A percentile compares a stretch with the other conserved stretches of the same genome.
Conservation (phyloP, 2,113 vertebrate genomes). For the Phalacrocorax aristotelis region DNA sequence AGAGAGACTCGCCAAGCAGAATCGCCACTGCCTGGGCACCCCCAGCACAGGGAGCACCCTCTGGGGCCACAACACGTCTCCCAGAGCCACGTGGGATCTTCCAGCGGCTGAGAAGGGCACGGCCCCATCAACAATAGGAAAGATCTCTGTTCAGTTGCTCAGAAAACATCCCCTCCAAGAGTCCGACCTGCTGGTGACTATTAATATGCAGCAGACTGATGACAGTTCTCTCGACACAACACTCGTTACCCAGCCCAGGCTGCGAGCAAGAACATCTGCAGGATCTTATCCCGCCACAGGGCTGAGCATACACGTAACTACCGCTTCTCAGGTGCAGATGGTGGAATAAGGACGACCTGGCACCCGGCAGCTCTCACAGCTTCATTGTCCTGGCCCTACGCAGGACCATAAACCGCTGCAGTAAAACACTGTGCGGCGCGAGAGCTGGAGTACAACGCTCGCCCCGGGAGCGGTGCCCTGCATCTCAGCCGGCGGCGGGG, state of each 20-base stretch:
- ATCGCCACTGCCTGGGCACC: background rate
- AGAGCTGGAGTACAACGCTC: rapidly evolving
- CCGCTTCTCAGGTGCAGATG: background rate
- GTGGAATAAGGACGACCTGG: background rate
- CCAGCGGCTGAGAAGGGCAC: rapidly evolving
- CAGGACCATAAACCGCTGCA: rapidly evolving
- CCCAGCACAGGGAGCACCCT: background rate
- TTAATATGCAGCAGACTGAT: background rate
- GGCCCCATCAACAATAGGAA: background rate
- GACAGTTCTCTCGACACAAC: background rate
- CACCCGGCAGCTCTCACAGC: background rate
- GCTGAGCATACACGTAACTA: background rate
- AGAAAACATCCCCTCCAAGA: background rate
- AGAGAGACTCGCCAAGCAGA: background rate
- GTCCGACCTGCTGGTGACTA: background rate
- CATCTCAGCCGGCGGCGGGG: background rate
- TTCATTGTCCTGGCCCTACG: background rate
- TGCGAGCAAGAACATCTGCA: background rate
- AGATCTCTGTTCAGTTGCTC: rapidly evolving
- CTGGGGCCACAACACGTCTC: background rate
- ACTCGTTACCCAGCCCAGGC: background rate
- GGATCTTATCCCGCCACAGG: background rate
- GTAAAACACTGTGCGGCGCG: rapidly evolving
- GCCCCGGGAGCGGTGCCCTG: rapidly evolving
- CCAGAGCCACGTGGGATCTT: background rate